Percentiles rank a stretch among this genome's conserved stretches.
Evolutionary conservation across 1,140 invertebrate genomes (phyloP).

Genomic region (Leucophenga varia): DNA sequence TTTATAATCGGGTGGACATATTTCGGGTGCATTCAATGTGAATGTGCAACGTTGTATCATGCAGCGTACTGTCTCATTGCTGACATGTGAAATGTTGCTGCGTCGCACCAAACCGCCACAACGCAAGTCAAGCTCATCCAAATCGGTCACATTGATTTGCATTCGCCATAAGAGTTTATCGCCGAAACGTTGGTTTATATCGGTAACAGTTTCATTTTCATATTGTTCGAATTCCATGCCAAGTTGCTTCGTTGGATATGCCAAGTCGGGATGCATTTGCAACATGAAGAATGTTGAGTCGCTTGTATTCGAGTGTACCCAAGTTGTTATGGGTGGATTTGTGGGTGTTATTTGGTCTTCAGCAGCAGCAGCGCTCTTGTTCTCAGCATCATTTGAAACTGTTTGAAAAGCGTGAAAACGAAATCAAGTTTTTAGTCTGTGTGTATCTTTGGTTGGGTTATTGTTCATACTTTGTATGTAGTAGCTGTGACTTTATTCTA

Average conservation of each 20-base stretch:
- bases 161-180: conserved; percentile 62
- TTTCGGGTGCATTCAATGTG: conserved; percentile 66
- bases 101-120: conserved; percentile 68
- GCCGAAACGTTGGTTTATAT: conserved; percentile 69
- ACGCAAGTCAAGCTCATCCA: conserved; percentile 69
- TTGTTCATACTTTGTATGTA: too few species aligned
- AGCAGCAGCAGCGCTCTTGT: too few species aligned
- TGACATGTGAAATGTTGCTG: conserved; percentile 63
- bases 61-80: conserved; percentile 63
- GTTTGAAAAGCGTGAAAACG: too few species aligned
- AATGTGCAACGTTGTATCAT: conserved; percentile 71
- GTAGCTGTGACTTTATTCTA: too few species aligned
- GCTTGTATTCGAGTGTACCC: conserved; percentile 52
- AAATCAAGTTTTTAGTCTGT: too few species aligned
- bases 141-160: conserved; percentile 68
- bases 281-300: conserved; percentile 64
- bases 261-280: conserved; percentile 70
- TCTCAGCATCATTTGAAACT: conserved; percentile 23
- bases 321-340: conserved; percentile 23
- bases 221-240: conserved; percentile 72
- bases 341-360: too few species aligned
- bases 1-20: conserved; percentile 73
- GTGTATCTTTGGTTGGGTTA: too few species aligned
- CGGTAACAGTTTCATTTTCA: conserved; percentile 65
- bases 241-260: conserved; percentile 68